A percentile compares a stretch with the other conserved stretches of the same genome.
These are phyloP conservation scores for Dryobota labecula DNA, from an alignment of 2,888 invertebrate genomes.

Conservation along the genomic window DNA sequence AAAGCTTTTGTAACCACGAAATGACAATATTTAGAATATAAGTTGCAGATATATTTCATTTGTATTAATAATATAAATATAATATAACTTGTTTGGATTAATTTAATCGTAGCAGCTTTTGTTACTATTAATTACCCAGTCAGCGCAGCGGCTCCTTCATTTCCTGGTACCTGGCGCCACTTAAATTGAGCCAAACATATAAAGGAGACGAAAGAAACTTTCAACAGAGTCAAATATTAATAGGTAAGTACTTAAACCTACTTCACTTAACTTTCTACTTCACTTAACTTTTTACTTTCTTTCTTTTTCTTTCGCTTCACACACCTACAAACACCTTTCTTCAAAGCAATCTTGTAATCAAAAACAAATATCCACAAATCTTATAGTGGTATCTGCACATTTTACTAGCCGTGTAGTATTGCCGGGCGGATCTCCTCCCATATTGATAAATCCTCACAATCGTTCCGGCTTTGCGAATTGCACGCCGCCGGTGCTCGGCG, in stretches of 20 bases:
- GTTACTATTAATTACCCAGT: not conserved
- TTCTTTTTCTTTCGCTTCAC: no score
- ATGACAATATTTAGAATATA: conserved; percentile 31
- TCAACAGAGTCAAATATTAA: not conserved
- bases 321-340: conserved; percentile 1
- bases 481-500: conserved; percentile 72
- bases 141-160: not conserved
- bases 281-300: no score
- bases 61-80: not conserved
- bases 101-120: not conserved
- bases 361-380: conserved; percentile 68
- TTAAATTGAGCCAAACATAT: not conserved
- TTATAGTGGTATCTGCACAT: conserved; percentile 63
- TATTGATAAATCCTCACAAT: conserved; percentile 87
- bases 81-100: not conserved
- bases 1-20: conserved; percentile 38
- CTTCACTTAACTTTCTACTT: not conserved
- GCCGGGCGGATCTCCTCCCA: conserved; percentile 76
- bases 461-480: conserved; percentile 83
- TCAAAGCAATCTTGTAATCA: conserved; percentile 51
- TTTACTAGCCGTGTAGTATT: conserved; percentile 66
- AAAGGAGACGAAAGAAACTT: not conserved
- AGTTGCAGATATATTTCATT: conserved; percentile 18
- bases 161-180: not conserved
- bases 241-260: not conserved